Evolutionary conservation across 2,888 invertebrate genomes (phyloP).

Genomic region (Epiblema foenella): DNA sequence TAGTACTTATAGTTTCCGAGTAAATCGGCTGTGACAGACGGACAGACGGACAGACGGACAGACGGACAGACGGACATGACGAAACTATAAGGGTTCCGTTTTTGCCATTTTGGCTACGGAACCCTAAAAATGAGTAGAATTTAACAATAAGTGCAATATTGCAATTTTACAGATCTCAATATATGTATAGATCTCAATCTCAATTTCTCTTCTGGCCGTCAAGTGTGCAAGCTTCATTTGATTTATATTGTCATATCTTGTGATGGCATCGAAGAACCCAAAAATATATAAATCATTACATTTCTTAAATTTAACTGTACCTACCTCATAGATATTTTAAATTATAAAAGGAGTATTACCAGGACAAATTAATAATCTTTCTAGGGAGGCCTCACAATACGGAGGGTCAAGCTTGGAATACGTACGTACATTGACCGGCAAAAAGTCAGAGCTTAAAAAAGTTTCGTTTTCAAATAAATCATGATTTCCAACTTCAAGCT

Average conservation of each 20-base stretch:
- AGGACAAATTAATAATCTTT: conserved; percentile 66
- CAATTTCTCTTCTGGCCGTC: not conserved
- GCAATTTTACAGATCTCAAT: too few species aligned
- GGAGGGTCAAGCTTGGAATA: conserved; percentile 54
- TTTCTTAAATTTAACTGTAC: not conserved
- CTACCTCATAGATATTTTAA: conserved; percentile 1
- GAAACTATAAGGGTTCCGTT: too few species aligned
- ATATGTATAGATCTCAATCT: not conserved
- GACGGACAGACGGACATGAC: too few species aligned
- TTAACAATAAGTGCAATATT: too few species aligned
- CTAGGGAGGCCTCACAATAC: conserved; percentile 58
- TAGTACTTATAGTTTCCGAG: too few species aligned
- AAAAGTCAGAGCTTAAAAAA: conserved; percentile 25
- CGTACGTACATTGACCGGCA: conserved; percentile 50
- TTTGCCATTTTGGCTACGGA: too few species aligned
- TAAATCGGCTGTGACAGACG: too few species aligned
- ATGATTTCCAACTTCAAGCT: too few species aligned
- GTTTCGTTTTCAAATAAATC: too few species aligned
- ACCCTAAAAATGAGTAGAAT: too few species aligned
- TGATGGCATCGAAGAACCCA: conserved; percentile 2
- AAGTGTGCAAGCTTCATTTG: not conserved
- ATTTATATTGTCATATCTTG: conserved; percentile 2
- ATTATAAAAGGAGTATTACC: conserved; percentile 20
- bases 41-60: too few species aligned
- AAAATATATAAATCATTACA: not conserved